These are phyloP conservation scores for Agraylea sexmaculata DNA, from an alignment of 1,140 invertebrate species.

Conservation along the genomic window DNA sequence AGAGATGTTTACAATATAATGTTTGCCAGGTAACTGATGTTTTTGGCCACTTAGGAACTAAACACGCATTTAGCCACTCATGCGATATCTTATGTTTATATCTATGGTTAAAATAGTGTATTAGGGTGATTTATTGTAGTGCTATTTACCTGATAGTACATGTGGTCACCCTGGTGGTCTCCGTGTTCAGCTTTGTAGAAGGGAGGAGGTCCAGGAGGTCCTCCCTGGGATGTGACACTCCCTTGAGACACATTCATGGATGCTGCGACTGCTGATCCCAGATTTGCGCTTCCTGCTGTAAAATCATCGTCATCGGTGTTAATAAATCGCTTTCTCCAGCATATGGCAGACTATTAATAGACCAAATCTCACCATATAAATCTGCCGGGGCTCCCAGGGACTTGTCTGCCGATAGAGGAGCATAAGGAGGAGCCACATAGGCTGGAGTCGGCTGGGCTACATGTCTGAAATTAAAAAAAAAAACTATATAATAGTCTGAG, in stretches of 20 bases:
- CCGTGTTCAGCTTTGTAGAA: conserved; percentile 18
- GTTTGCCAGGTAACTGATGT: too few species aligned
- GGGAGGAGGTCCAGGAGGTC: conserved; percentile 8
- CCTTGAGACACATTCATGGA: conserved; percentile 44
- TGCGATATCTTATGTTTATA: too few species aligned
- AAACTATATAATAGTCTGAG: background rate
- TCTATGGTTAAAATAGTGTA: too few species aligned
- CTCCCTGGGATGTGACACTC: background rate
- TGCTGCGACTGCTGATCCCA: conserved; percentile 65
- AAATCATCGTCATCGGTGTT: background rate
- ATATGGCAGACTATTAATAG: background rate
- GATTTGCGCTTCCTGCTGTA: conserved; percentile 46
- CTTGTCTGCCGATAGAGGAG: conserved; percentile 15
- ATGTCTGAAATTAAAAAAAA: conserved; percentile 12
- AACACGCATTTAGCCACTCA: too few species aligned
- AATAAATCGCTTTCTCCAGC: too few species aligned
- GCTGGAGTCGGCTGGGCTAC: conserved; percentile 9
- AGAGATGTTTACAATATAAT: too few species aligned
- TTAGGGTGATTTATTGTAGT: too few species aligned
- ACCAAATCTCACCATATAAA: conserved; percentile 14
- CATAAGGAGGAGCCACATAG: conserved; percentile 16
- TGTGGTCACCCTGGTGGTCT: conserved; percentile 42
- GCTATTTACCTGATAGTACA: conserved; percentile 55
- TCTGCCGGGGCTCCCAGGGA: conserved; percentile 9
- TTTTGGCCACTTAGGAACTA: too few species aligned